Evolutionary conservation across 2,113 vertebrate genomes (phyloP).

Genomic region (Lophotis ruficrista): DNA sequence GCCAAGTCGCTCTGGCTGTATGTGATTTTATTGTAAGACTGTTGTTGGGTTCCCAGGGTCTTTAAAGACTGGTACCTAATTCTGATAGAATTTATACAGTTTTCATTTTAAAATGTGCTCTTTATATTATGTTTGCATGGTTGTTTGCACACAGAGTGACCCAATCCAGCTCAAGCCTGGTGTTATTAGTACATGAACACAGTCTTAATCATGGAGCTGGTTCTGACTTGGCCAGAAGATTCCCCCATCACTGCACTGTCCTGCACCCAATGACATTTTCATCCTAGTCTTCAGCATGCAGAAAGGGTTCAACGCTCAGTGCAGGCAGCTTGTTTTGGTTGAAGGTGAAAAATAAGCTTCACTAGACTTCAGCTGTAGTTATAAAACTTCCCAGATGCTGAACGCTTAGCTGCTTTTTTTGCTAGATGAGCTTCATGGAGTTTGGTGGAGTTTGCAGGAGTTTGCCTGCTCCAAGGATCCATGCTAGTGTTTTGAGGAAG

Average conservation of each 20-base stretch:
- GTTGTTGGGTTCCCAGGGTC: background rate
- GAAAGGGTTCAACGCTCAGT: background rate
- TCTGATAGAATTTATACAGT: background rate
- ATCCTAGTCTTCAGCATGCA: background rate
- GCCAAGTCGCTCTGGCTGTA: background rate
- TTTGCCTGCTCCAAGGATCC: background rate
- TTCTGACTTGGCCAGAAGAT: background rate
- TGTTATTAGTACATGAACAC: background rate
- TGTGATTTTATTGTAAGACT: background rate
- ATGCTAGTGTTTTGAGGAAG: background rate
- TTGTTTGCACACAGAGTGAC: background rate
- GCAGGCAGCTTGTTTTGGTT: background rate
- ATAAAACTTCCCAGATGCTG: background rate
- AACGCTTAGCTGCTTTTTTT: background rate
- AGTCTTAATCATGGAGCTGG: background rate
- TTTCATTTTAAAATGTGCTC: background rate
- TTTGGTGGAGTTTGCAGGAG: background rate
- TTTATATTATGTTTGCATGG: background rate
- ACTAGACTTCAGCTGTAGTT: background rate
- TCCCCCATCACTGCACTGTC: background rate
- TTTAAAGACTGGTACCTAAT: background rate
- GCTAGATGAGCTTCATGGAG: background rate
- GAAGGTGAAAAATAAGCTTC: background rate
- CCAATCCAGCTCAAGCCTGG: background rate
- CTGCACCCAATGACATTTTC: background rate